Base-by-base conservation (phyloP, 2,888 invertebrate species). In the Piscicola geometra region DNA sequence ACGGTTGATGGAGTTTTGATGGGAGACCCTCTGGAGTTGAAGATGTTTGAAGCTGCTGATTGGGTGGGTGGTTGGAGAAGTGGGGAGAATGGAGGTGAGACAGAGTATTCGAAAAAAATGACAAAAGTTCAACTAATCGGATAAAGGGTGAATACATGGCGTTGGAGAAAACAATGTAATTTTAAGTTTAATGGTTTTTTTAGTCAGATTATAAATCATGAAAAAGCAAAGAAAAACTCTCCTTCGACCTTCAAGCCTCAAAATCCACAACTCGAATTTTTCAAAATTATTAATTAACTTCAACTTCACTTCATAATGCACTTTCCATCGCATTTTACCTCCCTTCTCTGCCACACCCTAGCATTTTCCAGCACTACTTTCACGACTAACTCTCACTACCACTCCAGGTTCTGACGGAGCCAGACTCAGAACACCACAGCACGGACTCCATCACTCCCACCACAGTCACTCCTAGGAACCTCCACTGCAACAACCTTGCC, bases 11-110 rank as follows among this genome's bases (percentile, higher is more conserved):
- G 84, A 1, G 81, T 82, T 70, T 76, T 87, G 0, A 81, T 82
- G 21, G 88, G 88, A 2, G 86, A 87, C 77, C 87, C 87, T 0
- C 80, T 88, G 33, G 88, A 88, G 79, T 80, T 86, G 5, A 87
- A 87, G 78, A 86, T 88, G 84, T 87, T 88, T 79, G 81, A 85
- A 47, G 82, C 86, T 9, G 83, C 85, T 25, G 82, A 82, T 71
- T 87, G 87, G 87, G 85, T 84, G 78, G 78, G 81, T 67, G 25
- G 41, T 35, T 60, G 50, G 9, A 21, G 21, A 15, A 21, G 9
- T 47, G 21, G 9, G n/a, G n/a, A n/a, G n/a, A n/a, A n/a, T n/a
- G n/a, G n/a, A n/a, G n/a, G n/a, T n/a, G n/a, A n/a, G n/a, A n/a
- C n/a, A n/a, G n/a, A n/a, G n/a, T n/a, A n/a, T n/a, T n/a, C n/a